Evolutionary conservation across 2,888 invertebrate species (phyloP), one percentile per base, ranked within the genome.

Genomic region (Microctonus brassicae): DNA sequence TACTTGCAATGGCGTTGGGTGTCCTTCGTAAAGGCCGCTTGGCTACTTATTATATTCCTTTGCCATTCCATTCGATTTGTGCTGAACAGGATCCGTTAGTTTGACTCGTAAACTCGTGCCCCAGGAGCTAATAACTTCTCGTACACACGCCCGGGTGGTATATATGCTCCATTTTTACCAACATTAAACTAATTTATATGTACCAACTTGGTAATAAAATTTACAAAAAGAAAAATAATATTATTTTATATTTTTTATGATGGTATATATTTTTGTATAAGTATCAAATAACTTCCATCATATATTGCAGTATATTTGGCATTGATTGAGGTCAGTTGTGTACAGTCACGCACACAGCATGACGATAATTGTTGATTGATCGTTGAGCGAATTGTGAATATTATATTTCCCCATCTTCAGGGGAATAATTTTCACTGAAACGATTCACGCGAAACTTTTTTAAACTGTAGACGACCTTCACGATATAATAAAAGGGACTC

Each of bases 21-120:
- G 73, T 74, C 75, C 75, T 77, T 77, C 70, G 42, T 57, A 70
- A 73, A 72, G 69, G 75, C 70, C 73, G 61, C 20, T 65, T 34
- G 20, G n/a, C n/a, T n/a, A n/a, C n/a, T n/a, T n/a, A n/a, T 29
- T 34, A 5, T 33, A 20, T 47, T 47, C 47, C 47, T 47, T 47
- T 47, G 47, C 47, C 17, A 47, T 47, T 47, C n/a, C 20, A 47
- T 47, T 47, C 7, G 47, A 17, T 47, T 47, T 17, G 17, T 2
- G 5, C 7, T 29, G 33, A 1, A 13, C 13, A 33, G 22, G 33
- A 65, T 7, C 65, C 65, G 65, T 65, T 65, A 65, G 34, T 65
- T 29, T 3, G 63, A 55, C 24, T 52, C 33, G 34, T 65, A 65
- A 65, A 65, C 47, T 52, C 65, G 34, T 52, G 52, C 65, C 65